These are phyloP conservation scores for Drosophila hamatofila DNA, from an alignment of 2,888 invertebrate genomes.

Conservation along the genomic window DNA sequence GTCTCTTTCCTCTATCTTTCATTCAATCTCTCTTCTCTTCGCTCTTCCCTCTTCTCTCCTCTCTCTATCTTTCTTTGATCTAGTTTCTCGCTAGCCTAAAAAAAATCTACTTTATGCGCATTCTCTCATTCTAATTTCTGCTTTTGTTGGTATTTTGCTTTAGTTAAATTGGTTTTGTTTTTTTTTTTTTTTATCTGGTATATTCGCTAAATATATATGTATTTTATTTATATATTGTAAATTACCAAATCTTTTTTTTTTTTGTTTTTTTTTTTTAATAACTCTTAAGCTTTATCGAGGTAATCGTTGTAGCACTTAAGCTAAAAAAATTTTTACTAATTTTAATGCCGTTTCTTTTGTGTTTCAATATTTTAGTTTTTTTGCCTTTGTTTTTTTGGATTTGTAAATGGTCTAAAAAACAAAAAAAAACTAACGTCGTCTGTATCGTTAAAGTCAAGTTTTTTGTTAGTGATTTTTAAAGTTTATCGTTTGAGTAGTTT, in stretches of 20 bases:
- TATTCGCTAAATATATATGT: constrained; percentile 56
- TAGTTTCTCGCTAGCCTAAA: constrained; percentile 34
- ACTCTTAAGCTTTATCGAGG: constrained; percentile 80
- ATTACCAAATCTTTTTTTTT: constrained; percentile 63
- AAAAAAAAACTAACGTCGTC: constrained; percentile 52
- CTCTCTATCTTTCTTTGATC: constrained; percentile 7
- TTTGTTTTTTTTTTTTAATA: constrained; percentile 42
- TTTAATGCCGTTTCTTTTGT: constrained; percentile 58
- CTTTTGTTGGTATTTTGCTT: constrained; percentile 41
- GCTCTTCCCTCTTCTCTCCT: neutral
- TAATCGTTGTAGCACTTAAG: constrained; percentile 83
- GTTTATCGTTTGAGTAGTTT: constrained; percentile 7
- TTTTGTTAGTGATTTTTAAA: constrained; percentile 28
- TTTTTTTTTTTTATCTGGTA: constrained; percentile 41
- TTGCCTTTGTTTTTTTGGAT: constrained; percentile 16
- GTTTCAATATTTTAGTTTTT: constrained; percentile 16
- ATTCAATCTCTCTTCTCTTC: neutral
- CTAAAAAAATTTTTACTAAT: constrained; percentile 79
- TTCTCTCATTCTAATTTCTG: constrained; percentile 7
- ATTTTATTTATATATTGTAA: constrained; percentile 54
- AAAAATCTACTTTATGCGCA: constrained; percentile 48
- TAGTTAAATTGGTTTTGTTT: constrained; percentile 47
- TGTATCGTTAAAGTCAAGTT: constrained; percentile 31
- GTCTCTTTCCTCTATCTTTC: neutral
- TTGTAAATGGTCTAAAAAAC: constrained; percentile 75